phyloP scores from a whole-genome alignment of 2,888 invertebrate genomes.

The Epirrhoe tristata region DNA sequence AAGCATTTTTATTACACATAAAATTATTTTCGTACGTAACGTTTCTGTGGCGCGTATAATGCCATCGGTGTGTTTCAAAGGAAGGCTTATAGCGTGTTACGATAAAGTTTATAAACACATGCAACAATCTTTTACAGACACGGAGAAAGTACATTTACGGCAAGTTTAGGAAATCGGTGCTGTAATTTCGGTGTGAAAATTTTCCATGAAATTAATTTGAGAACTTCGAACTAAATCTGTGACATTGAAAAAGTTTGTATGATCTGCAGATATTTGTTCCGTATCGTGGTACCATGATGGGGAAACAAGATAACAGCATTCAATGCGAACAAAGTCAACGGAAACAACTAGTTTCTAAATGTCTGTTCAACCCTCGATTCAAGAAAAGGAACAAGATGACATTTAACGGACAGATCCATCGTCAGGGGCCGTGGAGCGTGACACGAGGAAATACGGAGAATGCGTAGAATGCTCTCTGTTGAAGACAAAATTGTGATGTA shows the following conservation, averaged over 20 bases:
- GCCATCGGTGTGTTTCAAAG: conserved; percentile 11
- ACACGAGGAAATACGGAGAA: conserved; percentile 27
- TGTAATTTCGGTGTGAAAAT: background rate
- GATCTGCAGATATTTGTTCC: no score
- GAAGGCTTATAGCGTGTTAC: conserved; percentile 10
- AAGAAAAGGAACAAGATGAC: conserved; percentile 16
- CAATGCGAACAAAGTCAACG: background rate
- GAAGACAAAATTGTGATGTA: conserved; percentile 1
- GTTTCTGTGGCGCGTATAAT: conserved; percentile 49
- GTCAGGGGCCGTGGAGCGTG: conserved; percentile 29
- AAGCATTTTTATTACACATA: conserved; percentile 74
- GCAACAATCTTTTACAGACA: background rate
- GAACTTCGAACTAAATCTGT: no score
- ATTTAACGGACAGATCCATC: conserved; percentile 26
- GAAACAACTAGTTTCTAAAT: background rate
- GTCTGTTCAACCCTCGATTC: background rate
- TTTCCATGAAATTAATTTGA: background rate
- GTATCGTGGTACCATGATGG: no score
- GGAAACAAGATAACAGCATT: no score
- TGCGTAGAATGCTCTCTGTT: background rate
- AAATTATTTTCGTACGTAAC: conserved; percentile 71
- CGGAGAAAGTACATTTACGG: no score
- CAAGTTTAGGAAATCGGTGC: no score
- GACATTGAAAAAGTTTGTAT: no score
- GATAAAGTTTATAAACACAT: background rate